Evolutionary conservation across 2,797 vertebrate species (phyloP).

Genomic region (Otus scops): DNA sequence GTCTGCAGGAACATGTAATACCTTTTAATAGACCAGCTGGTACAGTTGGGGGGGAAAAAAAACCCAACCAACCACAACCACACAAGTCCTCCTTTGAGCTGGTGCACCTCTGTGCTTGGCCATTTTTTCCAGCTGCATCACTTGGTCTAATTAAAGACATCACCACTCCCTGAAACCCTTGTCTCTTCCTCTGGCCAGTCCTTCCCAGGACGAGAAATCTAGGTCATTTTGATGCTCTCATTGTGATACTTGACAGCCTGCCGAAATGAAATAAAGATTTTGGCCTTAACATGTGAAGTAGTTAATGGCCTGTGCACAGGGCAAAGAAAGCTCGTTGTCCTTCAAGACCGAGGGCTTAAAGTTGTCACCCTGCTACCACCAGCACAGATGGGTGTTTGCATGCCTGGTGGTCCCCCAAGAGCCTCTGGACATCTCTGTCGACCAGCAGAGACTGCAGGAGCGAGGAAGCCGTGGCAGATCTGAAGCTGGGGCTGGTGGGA

Average conservation of each 20-base stretch:
- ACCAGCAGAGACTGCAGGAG: not conserved
- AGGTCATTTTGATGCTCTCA: not conserved
- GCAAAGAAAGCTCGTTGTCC: not conserved
- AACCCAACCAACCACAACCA: not conserved
- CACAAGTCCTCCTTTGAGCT: constrained; percentile 33
- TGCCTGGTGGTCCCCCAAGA: not conserved
- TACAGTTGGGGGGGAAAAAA: not conserved
- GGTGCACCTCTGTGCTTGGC: not conserved
- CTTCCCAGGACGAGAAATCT: not conserved
- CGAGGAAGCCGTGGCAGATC: not conserved
- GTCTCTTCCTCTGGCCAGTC: not conserved
- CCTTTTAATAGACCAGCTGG: constrained; percentile 21
- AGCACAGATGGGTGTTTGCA: not conserved
- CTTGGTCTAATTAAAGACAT: constrained; percentile 37
- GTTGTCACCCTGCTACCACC: not conserved
- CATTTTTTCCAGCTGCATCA: constrained; percentile 50
- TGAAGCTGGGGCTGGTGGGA: not conserved
- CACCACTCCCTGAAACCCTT: not conserved
- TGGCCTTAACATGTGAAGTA: not conserved
- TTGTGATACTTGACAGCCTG: not conserved
- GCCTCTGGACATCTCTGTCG: not conserved
- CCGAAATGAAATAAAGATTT: not conserved
- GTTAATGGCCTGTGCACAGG: not conserved
- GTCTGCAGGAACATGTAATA: not conserved
- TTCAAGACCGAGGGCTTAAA: not conserved